Percentiles rank a stretch among this genome's conserved stretches.
phyloP scores from a whole-genome alignment of 2,113 vertebrate species.

The Sylvietta virens region DNA sequence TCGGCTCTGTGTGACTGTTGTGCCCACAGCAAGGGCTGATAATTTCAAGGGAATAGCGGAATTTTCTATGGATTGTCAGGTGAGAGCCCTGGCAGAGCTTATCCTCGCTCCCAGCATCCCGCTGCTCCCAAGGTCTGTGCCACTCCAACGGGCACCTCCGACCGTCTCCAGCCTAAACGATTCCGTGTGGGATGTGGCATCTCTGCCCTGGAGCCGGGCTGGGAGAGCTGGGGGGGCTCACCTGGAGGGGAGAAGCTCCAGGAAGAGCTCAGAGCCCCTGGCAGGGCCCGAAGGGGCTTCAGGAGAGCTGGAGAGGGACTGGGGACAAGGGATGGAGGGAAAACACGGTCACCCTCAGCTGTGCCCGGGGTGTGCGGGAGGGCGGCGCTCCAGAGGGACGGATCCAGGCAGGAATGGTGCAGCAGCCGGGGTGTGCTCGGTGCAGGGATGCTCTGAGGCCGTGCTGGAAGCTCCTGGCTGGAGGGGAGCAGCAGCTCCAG shows the following conservation, averaged over 20 bases:
- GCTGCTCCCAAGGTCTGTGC: neutral
- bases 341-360: accelerated
- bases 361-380: neutral
- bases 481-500: neutral
- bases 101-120: neutral
- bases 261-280: neutral
- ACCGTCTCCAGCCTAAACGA: accelerated
- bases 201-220: neutral
- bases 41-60: neutral
- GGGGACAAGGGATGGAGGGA: neutral
- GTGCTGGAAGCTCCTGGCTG: neutral
- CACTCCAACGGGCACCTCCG: neutral
- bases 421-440: neutral
- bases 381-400: neutral
- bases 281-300: neutral
- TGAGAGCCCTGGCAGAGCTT: neutral
- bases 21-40: neutral
- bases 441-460: neutral
- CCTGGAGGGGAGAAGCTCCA: neutral
- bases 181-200: neutral
- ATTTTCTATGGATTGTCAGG: neutral
- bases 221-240: neutral
- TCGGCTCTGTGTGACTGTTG: neutral
- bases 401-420: neutral
- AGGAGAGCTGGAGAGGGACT: neutral